phyloP scores from a whole-genome alignment of 2,113 vertebrate genomes.

The Nannospalax galili region DNA sequence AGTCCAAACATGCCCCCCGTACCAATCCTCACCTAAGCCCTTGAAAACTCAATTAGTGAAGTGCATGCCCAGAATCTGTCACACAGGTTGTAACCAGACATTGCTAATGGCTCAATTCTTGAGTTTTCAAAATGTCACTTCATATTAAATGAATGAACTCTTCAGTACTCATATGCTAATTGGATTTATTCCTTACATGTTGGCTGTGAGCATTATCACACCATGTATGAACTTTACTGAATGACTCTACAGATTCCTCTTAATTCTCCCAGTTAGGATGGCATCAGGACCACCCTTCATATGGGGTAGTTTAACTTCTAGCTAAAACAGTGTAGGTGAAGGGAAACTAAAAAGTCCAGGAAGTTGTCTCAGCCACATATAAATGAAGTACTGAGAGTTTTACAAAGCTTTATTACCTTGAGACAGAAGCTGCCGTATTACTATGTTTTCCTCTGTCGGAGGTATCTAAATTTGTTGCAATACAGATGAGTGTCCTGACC shows the following conservation, averaged over 20 bases:
- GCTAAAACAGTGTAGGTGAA: background rate
- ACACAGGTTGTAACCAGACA: slow-evolving; percentile 73
- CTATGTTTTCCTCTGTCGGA: background rate
- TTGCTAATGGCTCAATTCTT: slow-evolving; percentile 76
- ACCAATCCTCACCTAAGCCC: slow-evolving; percentile 61
- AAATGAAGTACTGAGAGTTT: background rate
- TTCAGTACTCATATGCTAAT: slow-evolving; percentile 73
- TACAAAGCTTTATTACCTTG: slow-evolving; percentile 37
- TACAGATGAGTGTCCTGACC: background rate
- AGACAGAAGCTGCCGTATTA: slow-evolving; percentile 11
- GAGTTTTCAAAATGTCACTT: slow-evolving; percentile 79
- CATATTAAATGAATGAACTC: slow-evolving; percentile 73
- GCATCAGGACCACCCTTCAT: background rate
- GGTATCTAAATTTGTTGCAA: background rate
- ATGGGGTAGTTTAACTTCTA: background rate
- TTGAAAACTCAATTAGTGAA: slow-evolving; percentile 71
- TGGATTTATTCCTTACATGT: slow-evolving; percentile 71
- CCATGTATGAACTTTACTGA: slow-evolving; percentile 61
- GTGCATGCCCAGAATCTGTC: slow-evolving; percentile 78
- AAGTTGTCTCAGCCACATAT: slow-evolving; percentile 26
- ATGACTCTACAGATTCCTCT: slow-evolving; percentile 14
- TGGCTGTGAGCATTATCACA: slow-evolving; percentile 65
- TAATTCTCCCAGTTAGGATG: slow-evolving; percentile 28
- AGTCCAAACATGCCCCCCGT: background rate
- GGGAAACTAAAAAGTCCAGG: background rate